Evolutionary conservation across 2,888 invertebrate genomes (phyloP).

Genomic region (Portevinia maculata): DNA sequence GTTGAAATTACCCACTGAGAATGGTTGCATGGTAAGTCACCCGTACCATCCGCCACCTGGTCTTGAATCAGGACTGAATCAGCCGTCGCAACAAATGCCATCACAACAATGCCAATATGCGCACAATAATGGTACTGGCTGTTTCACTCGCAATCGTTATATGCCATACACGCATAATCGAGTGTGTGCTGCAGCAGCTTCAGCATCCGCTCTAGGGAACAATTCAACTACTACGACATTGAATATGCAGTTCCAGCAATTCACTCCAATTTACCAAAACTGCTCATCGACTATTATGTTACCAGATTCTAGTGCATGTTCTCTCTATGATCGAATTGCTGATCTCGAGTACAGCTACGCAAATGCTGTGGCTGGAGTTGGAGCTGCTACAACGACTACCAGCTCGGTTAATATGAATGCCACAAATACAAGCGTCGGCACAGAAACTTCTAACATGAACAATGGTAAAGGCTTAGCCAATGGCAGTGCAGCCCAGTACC

Average conservation of each 20-base stretch:
- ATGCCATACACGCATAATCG: slow-evolving; percentile 81
- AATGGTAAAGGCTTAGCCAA: slow-evolving; percentile 19
- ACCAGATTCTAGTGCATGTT: slow-evolving; percentile 18
- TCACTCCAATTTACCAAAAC: slow-evolving; percentile 77
- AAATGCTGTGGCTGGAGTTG: slow-evolving; percentile 57
- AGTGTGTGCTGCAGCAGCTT: slow-evolving; percentile 76
- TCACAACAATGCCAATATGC: slow-evolving; percentile 77
- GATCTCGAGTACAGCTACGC: slow-evolving; percentile 65
- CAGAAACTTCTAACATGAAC: slow-evolving; percentile 1
- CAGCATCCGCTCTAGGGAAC: slow-evolving; percentile 68
- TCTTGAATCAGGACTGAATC: slow-evolving; percentile 27
- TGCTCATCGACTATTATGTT: slow-evolving; percentile 54
- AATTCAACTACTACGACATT: slow-evolving; percentile 52
- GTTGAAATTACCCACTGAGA: slow-evolving; percentile 35
- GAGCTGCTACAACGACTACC: slow-evolving; percentile 46
- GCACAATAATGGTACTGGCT: slow-evolving; percentile 73
- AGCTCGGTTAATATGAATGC: slow-evolving; percentile 23
- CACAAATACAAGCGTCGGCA: not conserved
- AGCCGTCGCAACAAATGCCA: slow-evolving; percentile 36
- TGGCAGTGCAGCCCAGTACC: slow-evolving; percentile 40
- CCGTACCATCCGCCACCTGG: slow-evolving; percentile 40
- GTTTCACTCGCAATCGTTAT: slow-evolving; percentile 80
- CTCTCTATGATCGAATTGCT: slow-evolving; percentile 43
- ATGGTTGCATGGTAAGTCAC: slow-evolving; percentile 19
- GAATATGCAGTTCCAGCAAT: slow-evolving; percentile 75